These are phyloP conservation scores for Hucho hucho DNA, from an alignment of 2,113 vertebrate species.

Conservation along the genomic window DNA sequence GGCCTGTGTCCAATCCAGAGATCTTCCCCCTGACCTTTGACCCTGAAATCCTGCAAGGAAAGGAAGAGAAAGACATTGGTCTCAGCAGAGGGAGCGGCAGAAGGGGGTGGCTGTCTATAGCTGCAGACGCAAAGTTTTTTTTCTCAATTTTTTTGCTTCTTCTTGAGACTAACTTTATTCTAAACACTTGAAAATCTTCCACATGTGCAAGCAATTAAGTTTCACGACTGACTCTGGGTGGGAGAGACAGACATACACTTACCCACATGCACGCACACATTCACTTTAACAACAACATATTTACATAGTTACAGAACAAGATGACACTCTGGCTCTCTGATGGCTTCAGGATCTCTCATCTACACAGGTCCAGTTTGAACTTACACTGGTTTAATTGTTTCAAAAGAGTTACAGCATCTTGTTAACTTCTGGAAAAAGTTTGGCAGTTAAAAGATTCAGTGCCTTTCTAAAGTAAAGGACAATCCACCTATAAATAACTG, in stretches of 20 bases:
- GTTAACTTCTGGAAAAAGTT: neutral
- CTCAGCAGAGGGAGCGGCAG: constrained; percentile 56
- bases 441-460: neutral
- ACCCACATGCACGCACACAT: constrained; percentile 21
- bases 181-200: constrained; percentile 73
- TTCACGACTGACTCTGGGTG: constrained; percentile 64
- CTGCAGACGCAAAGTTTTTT: constrained; percentile 43
- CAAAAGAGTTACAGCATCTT: neutral
- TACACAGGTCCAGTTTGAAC: neutral
- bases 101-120: constrained; percentile 39
- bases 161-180: constrained; percentile 70
- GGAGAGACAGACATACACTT: constrained; percentile 50
- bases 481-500: neutral
- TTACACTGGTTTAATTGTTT: neutral
- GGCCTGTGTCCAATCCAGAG: constrained; percentile 71
- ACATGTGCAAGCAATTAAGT: constrained; percentile 77
- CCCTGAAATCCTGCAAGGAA: constrained; percentile 57
- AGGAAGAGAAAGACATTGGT: constrained; percentile 64
- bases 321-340: neutral
- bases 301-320: neutral
- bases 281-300: constrained; percentile 5
- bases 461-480: neutral
- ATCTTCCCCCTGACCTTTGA: constrained; percentile 65
- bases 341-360: too few relatives aligned
- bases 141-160: constrained; percentile 36